Base-by-base conservation (phyloP, 2,113 vertebrate genomes). In the Mesocricetus auratus region DNA sequence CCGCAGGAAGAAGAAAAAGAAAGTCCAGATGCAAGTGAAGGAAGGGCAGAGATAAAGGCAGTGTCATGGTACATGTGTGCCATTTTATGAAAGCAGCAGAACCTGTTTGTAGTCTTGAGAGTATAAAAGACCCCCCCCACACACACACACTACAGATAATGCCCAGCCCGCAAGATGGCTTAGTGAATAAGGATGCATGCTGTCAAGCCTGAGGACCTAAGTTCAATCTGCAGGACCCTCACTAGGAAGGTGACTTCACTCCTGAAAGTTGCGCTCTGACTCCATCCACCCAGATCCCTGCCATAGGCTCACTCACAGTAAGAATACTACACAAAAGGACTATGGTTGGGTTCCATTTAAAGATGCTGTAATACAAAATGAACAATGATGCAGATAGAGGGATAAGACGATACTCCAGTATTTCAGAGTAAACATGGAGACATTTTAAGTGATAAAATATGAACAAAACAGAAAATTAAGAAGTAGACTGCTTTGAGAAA, bases 91-190 rank as follows among this genome's bases (percentile, higher is more conserved):
- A 90, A 95, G 47, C 17, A 64, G 24, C 39, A 86, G 85, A 64
- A 90, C 33, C n/a, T 86, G 39, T 22, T 24, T 86, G 13, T 89
- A 58, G 73, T 45, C 26, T 22, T 36, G 10, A 91, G 13, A 29
- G 26, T 86, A 93, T n/a, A 75, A 75, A 93, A 95, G 60, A 11
- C 42, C 5, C 15, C 26, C 62, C 3, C 39, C 24, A n/a, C n/a
- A n/a, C n/a, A n/a, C n/a, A n/a, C n/a, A 69, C 94, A 39, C 0
- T 86, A 81, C 13, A 93, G 71, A 81, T 97, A 85, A 69, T 42
- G 17, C 29, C 16, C 31, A 50, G 75, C 75, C 31, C 21, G 47
- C 50, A 78, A 53, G 77, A 53, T 22, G 17, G 77, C 47, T 79
- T 36, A 21, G 9, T 36, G 77, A 10, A 21, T 53, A 36, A 21